A percentile compares a stretch with the other conserved stretches of the same genome.
Conservation (phyloP, 2,888 invertebrate genomes). For the Drosophila neotestacea region DNA sequence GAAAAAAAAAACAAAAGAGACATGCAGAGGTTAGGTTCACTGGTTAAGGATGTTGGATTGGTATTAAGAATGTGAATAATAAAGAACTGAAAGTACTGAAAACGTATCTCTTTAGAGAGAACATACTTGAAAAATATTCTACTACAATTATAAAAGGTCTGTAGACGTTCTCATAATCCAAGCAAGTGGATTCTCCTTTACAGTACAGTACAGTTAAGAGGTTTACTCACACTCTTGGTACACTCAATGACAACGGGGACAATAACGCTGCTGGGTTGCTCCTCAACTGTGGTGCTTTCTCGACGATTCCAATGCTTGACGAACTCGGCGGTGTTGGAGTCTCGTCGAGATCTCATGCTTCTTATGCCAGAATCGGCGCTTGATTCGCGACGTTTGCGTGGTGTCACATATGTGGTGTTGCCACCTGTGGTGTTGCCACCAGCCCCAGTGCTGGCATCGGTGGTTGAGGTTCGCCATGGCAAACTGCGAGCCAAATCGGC, state of each 20-base stretch:
- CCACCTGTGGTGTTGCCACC: constrained; percentile 69
- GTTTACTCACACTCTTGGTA: constrained; percentile 69
- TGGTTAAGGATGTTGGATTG: constrained; percentile 15
- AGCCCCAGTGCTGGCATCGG: constrained; percentile 85
- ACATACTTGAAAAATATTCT: too few relatives aligned
- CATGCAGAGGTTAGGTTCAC: constrained; percentile 32
- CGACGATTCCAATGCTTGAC: constrained; percentile 90
- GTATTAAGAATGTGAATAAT: too few relatives aligned
- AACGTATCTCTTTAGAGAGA: too few relatives aligned
- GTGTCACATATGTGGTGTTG: constrained; percentile 83
- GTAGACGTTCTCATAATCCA: too few relatives aligned
- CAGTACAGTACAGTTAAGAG: not conserved
- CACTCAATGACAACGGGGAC: constrained; percentile 74
- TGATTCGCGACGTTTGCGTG: constrained; percentile 92
- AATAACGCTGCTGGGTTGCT: constrained; percentile 72
- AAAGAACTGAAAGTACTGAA: too few relatives aligned
- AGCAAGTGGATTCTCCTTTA: not conserved
- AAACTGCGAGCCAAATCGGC: constrained; percentile 94
- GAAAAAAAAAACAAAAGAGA: constrained; percentile 7
- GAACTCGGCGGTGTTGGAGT: constrained; percentile 91
- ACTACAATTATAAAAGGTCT: too few relatives aligned
- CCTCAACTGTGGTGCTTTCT: constrained; percentile 86
- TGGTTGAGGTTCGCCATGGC: constrained; percentile 91
- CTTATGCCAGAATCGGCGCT: constrained; percentile 94
- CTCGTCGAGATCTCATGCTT: constrained; percentile 90